Conservation (phyloP, 2,888 invertebrate genomes). For the Drosophila cognata region DNA sequence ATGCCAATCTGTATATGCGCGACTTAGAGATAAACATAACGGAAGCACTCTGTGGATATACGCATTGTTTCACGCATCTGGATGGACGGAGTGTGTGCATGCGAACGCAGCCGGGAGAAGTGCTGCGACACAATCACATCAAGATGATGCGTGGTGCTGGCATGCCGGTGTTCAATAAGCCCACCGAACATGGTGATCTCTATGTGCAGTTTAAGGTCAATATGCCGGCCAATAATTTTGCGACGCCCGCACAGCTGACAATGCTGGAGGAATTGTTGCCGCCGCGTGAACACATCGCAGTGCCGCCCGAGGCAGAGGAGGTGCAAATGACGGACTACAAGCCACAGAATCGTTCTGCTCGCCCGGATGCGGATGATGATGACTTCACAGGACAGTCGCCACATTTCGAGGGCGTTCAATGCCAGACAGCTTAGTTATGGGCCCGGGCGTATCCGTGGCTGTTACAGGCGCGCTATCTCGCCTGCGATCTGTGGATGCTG, state of each 20-base stretch:
- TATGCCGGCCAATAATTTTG: slow-evolving; percentile 94
- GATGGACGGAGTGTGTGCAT: slow-evolving; percentile 94
- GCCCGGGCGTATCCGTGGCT: slow-evolving; percentile 61
- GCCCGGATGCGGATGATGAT: slow-evolving; percentile 67
- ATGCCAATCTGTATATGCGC: slow-evolving; percentile 89
- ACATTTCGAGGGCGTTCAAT: slow-evolving; percentile 79
- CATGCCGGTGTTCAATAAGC: slow-evolving; percentile 94
- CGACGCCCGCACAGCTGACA: slow-evolving; percentile 88
- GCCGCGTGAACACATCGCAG: slow-evolving; percentile 88
- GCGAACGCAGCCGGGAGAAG: slow-evolving; percentile 91
- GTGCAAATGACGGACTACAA: slow-evolving; percentile 92
- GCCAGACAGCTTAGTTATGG: slow-evolving; percentile 80
- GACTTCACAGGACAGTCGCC: slow-evolving; percentile 66
- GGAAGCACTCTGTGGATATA: slow-evolving; percentile 96
- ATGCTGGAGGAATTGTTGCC: slow-evolving; percentile 91
- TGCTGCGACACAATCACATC: slow-evolving; percentile 90
- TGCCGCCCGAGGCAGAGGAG: slow-evolving; percentile 93
- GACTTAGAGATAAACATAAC: slow-evolving; percentile 91
- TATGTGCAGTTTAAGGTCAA: slow-evolving; percentile 94
- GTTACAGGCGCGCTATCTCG: slow-evolving; percentile 57
- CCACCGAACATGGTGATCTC: slow-evolving; percentile 94
- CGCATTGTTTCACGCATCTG: slow-evolving; percentile 93
- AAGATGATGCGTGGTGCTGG: slow-evolving; percentile 94
- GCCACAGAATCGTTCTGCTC: slow-evolving; percentile 82
- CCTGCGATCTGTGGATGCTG: slow-evolving; percentile 56